These are phyloP conservation scores for Drosophila anomelani DNA, from an alignment of 2,888 invertebrate genomes.

Conservation along the genomic window DNA sequence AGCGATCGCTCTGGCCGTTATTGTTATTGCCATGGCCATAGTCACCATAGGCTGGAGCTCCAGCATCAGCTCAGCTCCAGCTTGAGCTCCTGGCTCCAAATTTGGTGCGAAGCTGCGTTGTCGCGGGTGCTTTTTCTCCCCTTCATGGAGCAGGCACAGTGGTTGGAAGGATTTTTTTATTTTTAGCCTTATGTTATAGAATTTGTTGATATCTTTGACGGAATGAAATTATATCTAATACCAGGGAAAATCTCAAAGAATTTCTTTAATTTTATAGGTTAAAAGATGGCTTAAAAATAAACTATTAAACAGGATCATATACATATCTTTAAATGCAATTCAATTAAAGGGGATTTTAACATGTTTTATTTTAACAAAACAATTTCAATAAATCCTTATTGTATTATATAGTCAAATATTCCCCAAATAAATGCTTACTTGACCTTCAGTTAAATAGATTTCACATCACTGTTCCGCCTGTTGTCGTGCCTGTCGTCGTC, in stretches of 20 bases:
- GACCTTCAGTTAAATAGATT: background rate
- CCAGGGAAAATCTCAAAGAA: too few relatives aligned
- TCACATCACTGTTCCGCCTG: constrained; percentile 48
- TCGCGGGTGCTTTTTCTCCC: constrained; percentile 54
- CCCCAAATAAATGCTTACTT: background rate
- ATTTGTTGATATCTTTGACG: too few relatives aligned
- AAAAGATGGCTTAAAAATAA: too few relatives aligned
- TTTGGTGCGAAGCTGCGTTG: constrained; percentile 79
- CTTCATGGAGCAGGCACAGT: constrained; percentile 62
- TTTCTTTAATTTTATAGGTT: too few relatives aligned
- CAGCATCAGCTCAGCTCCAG: background rate
- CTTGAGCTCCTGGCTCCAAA: constrained; percentile 67
- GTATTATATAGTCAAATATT: background rate
- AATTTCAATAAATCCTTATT: too few relatives aligned
- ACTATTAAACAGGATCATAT: too few relatives aligned
- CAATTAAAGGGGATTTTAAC: background rate
- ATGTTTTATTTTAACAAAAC: too few relatives aligned
- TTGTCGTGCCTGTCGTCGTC: constrained; percentile 70
- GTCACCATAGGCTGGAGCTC: background rate
- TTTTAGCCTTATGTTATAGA: too few relatives aligned
- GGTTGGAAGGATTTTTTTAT: constrained; percentile 8
- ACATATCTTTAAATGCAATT: too few relatives aligned
- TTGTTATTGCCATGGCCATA: constrained; percentile 73
- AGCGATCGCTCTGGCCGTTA: constrained; percentile 60
- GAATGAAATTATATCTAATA: too few relatives aligned